These are phyloP conservation scores for Pavo muticus DNA, from an alignment of 2,113 vertebrate genomes.

Conservation along the genomic window DNA sequence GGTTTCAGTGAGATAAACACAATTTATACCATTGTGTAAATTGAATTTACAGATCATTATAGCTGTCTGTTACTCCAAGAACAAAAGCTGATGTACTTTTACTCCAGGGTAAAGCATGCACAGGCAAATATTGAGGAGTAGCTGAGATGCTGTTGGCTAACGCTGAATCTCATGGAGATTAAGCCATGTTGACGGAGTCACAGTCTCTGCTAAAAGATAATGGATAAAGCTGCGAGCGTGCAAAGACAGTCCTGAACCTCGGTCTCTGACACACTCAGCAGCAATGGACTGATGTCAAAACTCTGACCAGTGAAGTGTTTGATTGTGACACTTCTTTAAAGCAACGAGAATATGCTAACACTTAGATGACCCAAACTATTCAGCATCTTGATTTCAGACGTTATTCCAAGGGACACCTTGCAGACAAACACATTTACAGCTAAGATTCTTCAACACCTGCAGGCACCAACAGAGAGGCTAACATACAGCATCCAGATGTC, in stretches of 20 bases:
- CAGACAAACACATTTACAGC: neutral
- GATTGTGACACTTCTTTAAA: neutral
- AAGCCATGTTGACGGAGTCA: neutral
- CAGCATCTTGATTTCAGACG: neutral
- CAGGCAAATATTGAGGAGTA: neutral
- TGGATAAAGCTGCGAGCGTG: neutral
- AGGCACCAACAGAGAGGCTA: neutral
- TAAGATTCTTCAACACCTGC: neutral
- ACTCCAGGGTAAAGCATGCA: neutral
- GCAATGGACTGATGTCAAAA: neutral
- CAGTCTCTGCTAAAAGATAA: neutral
- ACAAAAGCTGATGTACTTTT: neutral
- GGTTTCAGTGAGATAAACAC: neutral
- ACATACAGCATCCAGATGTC: conserved; percentile 3
- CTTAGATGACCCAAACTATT: neutral
- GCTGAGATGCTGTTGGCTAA: neutral
- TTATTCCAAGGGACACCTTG: neutral
- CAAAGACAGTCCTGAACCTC: neutral
- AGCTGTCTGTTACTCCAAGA: neutral
- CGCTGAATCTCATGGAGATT: neutral
- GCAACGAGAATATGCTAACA: neutral
- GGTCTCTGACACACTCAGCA: neutral
- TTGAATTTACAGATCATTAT: neutral
- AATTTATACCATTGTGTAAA: neutral
- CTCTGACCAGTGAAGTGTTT: neutral